A percentile compares a stretch with the other conserved stretches of the same genome.
Evolutionary conservation across 2,113 vertebrate species (phyloP).

Genomic region (Isurus oxyrinchus): DNA sequence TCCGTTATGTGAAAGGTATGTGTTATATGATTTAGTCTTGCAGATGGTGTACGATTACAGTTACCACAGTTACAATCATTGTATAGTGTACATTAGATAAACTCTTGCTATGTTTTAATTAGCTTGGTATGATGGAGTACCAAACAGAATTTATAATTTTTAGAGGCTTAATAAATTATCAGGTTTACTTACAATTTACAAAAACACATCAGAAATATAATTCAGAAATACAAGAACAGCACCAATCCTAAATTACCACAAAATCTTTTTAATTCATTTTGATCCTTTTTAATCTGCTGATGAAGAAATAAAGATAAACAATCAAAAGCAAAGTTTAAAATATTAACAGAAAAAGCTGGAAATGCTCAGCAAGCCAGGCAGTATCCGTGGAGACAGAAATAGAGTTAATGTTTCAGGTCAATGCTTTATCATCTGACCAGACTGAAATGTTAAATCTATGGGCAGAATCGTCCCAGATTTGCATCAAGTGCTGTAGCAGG

Average conservation of each 20-base stretch:
- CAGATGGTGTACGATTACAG: not conserved
- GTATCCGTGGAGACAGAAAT: not conserved
- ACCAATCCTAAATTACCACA: not conserved
- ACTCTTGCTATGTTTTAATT: not conserved
- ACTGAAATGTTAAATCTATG: no score
- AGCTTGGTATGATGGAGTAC: not conserved
- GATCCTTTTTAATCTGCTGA: not conserved
- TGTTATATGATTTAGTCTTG: not conserved
- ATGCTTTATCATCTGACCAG: not conserved
- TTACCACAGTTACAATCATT: constrained; percentile 2
- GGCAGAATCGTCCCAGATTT: no score
- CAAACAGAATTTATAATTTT: not conserved
- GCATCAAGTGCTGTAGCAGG: no score
- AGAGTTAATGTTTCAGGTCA: not conserved
- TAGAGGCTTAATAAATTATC: not conserved
- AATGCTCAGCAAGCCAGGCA: not conserved
- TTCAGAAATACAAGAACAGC: not conserved
- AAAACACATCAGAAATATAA: not conserved
- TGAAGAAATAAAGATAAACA: not conserved
- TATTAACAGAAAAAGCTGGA: not conserved
- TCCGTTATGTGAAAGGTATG: not conserved
- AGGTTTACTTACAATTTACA: not conserved
- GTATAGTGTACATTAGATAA: not conserved
- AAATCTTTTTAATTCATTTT: not conserved
- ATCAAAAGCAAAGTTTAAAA: not conserved